A percentile compares a stretch with the other conserved stretches of the same genome.
Conservation (phyloP, 2,888 invertebrate species). For the Pristionchus japonicus region DNA sequence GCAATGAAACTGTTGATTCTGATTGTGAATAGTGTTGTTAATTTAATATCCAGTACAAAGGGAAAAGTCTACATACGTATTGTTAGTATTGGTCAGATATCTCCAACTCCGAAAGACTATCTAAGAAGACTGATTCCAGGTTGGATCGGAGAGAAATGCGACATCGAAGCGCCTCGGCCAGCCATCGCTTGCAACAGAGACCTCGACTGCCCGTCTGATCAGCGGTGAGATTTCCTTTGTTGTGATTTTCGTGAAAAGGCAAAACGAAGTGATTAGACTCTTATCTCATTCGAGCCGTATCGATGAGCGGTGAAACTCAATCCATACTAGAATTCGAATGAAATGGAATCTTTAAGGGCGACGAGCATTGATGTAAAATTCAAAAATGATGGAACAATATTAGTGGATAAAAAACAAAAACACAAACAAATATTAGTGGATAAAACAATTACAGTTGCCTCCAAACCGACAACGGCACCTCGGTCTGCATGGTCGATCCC, state of each 20-base stretch:
- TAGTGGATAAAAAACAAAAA: too few relatives aligned
- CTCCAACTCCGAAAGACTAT: not conserved
- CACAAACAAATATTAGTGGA: too few relatives aligned
- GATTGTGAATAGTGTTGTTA: too few relatives aligned
- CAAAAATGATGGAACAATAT: too few relatives aligned
- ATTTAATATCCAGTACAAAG: too few relatives aligned
- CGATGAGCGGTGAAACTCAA: not conserved
- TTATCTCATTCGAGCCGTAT: not conserved
- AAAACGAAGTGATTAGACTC: not conserved
- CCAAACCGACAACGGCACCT: constrained; percentile 47
- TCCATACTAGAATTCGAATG: not conserved
- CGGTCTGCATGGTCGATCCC: constrained; percentile 51
- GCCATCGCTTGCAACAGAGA: not conserved
- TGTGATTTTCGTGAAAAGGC: too few relatives aligned
- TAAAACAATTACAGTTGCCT: constrained; percentile 51
- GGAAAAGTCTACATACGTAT: too few relatives aligned
- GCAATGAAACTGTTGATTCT: too few relatives aligned
- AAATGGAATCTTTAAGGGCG: too few relatives aligned
- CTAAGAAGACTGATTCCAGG: not conserved
- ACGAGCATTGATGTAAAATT: too few relatives aligned
- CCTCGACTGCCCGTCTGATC: constrained; percentile 44
- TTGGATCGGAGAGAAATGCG: constrained; percentile 45
- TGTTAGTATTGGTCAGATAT: too few relatives aligned
- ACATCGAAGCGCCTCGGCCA: constrained; percentile 28
- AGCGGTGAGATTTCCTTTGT: constrained; percentile 6